Evolutionary conservation across 2,888 invertebrate genomes (phyloP).

Genomic region (Cosmorhoe ocellata): DNA sequence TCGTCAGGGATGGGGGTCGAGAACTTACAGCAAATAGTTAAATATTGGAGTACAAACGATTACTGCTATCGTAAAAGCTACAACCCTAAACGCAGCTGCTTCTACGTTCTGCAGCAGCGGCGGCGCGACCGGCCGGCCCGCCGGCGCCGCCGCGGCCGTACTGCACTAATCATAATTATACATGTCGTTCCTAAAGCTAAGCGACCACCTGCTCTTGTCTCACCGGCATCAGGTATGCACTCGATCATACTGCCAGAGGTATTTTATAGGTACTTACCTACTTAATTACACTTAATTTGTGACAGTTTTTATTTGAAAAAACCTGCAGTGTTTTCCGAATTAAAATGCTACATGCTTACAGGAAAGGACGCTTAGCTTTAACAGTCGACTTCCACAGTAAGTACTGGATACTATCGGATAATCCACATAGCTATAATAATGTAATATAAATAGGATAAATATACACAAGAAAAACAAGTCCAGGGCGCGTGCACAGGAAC

Average conservation of each 20-base stretch:
- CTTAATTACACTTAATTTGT: no score
- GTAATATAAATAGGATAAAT: not conserved
- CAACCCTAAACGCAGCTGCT: not conserved
- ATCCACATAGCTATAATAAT: not conserved
- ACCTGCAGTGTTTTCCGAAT: no score
- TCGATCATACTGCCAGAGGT: no score
- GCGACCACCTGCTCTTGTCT: no score
- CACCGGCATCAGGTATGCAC: no score
- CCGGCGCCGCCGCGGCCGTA: no score
- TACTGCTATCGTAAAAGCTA: not conserved
- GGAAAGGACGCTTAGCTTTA: not conserved
- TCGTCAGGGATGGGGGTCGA: not conserved
- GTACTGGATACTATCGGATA: not conserved
- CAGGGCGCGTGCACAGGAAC: not conserved
- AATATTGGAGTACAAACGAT: slow-evolving; percentile 3
- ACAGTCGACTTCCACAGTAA: not conserved
- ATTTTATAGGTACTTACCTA: no score
- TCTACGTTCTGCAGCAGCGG: not conserved
- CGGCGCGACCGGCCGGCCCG: not conserved
- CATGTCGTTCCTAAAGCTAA: no score
- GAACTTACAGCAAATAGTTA: not conserved
- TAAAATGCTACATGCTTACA: no score
- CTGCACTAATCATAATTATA: no score
- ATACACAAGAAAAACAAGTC: not conserved
- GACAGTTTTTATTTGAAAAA: no score